phyloP scores from a whole-genome alignment of 2,888 invertebrate genomes.

The Nomada ruficornis region DNA sequence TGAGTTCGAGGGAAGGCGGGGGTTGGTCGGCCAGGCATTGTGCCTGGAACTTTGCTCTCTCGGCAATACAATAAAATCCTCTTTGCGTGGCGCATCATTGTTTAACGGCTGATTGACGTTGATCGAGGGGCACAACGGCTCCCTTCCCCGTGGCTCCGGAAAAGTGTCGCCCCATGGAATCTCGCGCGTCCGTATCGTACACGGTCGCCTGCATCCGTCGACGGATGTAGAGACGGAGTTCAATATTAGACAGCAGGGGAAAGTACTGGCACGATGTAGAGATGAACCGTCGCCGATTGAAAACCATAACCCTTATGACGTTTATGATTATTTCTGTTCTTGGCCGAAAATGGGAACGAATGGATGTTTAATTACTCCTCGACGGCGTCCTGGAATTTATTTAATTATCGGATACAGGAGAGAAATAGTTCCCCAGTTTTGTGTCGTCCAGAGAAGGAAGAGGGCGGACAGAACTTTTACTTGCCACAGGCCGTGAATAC shows the following conservation, averaged over 20 bases:
- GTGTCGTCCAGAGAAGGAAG: no score
- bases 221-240: conserved; percentile 3
- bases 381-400: no score
- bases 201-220: conserved; percentile 41
- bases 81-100: conserved; percentile 78
- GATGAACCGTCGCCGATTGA: no score
- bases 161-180: conserved; percentile 65
- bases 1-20: conserved; percentile 41
- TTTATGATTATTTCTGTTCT: no score
- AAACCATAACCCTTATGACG: no score
- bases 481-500: neutral
- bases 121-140: conserved; percentile 77
- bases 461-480: conserved; percentile 15
- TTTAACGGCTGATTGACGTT: conserved; percentile 83
- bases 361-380: no score
- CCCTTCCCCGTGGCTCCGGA: conserved; percentile 57
- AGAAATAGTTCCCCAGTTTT: no score
- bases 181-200: conserved; percentile 50
- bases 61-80: conserved; percentile 74
- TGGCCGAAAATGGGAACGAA: no score
- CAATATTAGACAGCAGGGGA: no score
- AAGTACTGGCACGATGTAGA: no score
- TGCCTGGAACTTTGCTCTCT: conserved; percentile 71
- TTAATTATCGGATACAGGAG: no score
- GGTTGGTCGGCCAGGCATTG: conserved; percentile 47